Conservation (phyloP, 2,888 invertebrate genomes). For the Cyclophora albipunctata region DNA sequence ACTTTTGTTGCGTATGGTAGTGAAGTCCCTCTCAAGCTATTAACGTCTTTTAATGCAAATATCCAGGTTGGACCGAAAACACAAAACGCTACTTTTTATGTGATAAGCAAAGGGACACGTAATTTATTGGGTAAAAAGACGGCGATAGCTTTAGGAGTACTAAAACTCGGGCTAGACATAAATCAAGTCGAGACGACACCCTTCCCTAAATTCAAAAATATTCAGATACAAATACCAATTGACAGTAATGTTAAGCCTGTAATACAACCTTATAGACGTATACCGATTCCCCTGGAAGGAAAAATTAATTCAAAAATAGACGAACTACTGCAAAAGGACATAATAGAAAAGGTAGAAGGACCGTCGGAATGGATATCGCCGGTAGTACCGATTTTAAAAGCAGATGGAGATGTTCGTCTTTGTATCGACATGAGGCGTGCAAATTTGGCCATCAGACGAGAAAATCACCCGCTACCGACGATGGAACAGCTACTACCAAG, state of each 20-base stretch:
- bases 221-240: constrained; percentile 9
- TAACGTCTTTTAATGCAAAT: too few species aligned
- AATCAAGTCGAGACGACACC: too few species aligned
- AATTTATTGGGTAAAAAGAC: too few species aligned
- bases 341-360: constrained; percentile 17
- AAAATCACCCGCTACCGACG: constrained; percentile 25
- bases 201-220: constrained; percentile 22
- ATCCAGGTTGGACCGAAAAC: too few species aligned
- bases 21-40: too few species aligned
- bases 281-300: constrained; percentile 9
- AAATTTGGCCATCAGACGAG: constrained; percentile 20
- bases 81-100: too few species aligned
- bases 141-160: too few species aligned
- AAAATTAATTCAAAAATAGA: constrained; percentile 15
- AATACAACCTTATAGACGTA: constrained; percentile 10
- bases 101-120: too few species aligned
- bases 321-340: constrained; percentile 15
- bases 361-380: constrained; percentile 23
- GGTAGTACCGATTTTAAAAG: constrained; percentile 21
- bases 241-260: constrained; percentile 8
- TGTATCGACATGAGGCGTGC: constrained; percentile 30
- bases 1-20: too few species aligned
- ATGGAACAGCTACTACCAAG: constrained; percentile 22
- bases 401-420: constrained; percentile 17
- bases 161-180: too few species aligned